Conservation (phyloP, 2,113 vertebrate genomes). For the Myiozetetes cayanensis region DNA sequence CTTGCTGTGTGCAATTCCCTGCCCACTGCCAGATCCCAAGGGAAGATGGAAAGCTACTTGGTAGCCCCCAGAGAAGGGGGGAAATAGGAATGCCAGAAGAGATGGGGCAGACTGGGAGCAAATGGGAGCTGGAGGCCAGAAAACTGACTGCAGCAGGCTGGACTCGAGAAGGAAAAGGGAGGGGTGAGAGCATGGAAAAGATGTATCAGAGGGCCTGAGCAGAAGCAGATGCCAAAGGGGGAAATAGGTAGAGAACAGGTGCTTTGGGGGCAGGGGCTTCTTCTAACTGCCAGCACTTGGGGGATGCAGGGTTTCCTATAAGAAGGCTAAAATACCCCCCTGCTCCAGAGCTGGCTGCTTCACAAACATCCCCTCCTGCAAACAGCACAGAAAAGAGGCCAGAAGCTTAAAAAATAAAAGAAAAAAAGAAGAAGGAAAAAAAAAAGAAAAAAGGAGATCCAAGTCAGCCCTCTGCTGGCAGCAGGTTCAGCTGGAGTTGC, state of each 20-base stretch:
- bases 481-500: background rate
- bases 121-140: background rate
- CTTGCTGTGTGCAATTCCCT: background rate
- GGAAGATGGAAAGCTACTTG: background rate
- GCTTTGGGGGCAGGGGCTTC: background rate
- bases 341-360: background rate
- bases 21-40: background rate
- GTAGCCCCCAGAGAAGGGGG: background rate
- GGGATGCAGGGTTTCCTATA: background rate
- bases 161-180: background rate
- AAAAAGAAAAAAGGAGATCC: background rate
- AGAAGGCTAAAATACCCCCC: constrained; percentile 7
- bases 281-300: background rate
- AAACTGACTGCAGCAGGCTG: background rate
- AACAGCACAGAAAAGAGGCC: constrained; percentile 38
- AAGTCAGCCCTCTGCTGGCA: constrained; percentile 77
- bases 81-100: background rate
- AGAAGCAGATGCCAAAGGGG: background rate
- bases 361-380: background rate
- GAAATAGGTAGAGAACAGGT: background rate
- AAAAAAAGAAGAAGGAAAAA: accelerated
- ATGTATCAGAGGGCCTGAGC: background rate
- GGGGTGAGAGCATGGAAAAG: background rate
- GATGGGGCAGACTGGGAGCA: background rate
- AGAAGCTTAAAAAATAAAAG: constrained; percentile 23